These are phyloP conservation scores for Eumerus sabulonum DNA, from an alignment of 2,888 invertebrate genomes.

Conservation along the genomic window DNA sequence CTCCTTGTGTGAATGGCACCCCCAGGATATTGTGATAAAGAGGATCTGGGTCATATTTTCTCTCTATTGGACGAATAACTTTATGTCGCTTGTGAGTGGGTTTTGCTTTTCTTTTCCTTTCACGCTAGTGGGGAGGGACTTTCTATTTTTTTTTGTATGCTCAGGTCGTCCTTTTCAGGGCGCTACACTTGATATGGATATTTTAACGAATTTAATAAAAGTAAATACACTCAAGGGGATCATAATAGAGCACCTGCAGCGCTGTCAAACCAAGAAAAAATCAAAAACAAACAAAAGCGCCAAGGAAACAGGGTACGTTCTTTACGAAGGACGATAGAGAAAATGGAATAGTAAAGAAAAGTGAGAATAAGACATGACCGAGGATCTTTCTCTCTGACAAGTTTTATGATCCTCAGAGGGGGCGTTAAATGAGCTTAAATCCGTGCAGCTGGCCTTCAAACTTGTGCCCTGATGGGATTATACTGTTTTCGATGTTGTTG, in stretches of 20 bases:
- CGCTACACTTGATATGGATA: conserved; percentile 25
- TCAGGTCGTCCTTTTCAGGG: not conserved
- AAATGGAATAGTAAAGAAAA: too few species aligned
- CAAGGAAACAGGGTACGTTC: too few species aligned
- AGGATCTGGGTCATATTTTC: conserved; percentile 66
- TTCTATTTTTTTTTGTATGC: conserved; percentile 5
- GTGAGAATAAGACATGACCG: too few species aligned
- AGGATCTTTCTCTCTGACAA: too few species aligned
- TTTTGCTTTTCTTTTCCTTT: conserved; percentile 13
- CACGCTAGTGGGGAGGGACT: not conserved
- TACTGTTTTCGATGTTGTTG: too few species aligned
- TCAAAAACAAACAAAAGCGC: not conserved
- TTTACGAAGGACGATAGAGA: too few species aligned
- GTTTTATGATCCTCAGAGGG: too few species aligned
- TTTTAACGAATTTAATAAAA: conserved; percentile 60
- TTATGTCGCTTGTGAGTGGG: conserved; percentile 50
- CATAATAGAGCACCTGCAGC: conserved; percentile 27
- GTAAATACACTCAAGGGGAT: conserved; percentile 50
- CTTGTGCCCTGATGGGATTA: too few species aligned
- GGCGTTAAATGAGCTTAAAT: too few species aligned
- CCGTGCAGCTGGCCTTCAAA: too few species aligned
- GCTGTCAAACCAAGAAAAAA: conserved; percentile 15
- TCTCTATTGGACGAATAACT: conserved; percentile 61
- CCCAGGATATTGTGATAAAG: conserved; percentile 65
- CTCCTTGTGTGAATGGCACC: conserved; percentile 48